Conservation (phyloP, 2,797 vertebrate species). For the Neosilurus mollespiculum region DNA sequence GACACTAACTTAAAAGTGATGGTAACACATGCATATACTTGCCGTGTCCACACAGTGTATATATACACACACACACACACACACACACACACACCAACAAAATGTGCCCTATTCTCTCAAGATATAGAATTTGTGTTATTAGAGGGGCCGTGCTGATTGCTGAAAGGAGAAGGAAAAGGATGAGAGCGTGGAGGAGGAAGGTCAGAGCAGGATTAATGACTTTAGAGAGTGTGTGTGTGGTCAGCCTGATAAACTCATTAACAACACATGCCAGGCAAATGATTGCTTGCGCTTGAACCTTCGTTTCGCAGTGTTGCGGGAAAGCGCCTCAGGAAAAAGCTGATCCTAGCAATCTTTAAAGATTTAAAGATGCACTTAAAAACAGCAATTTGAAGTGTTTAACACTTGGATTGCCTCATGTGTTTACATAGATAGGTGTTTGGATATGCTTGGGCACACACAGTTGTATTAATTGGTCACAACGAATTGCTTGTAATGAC, state of each 20-base stretch:
- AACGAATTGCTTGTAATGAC: too few relatives aligned
- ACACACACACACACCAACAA: slow-evolving; percentile 63
- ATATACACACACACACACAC: slow-evolving; percentile 61
- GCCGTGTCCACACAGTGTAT: not conserved
- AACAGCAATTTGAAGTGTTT: not conserved
- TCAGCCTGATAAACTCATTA: slow-evolving; percentile 55
- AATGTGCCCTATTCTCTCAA: slow-evolving; percentile 34
- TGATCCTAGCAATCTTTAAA: slow-evolving; percentile 50
- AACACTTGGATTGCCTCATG: not conserved
- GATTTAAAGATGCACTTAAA: not conserved
- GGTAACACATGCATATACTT: too few relatives aligned
- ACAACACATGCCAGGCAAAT: slow-evolving; percentile 41
- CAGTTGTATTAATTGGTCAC: too few relatives aligned
- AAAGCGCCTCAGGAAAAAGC: slow-evolving; percentile 51
- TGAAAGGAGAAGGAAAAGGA: slow-evolving; percentile 9
- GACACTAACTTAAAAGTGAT: not conserved
- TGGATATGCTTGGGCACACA: not conserved
- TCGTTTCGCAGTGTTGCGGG: slow-evolving; percentile 47
- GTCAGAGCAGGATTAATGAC: slow-evolving; percentile 48
- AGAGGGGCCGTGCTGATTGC: slow-evolving; percentile 25
- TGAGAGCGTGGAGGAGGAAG: slow-evolving; percentile 47
- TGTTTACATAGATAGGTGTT: not conserved
- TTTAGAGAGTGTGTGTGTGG: slow-evolving; percentile 43
- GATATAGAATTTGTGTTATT: slow-evolving; percentile 36
- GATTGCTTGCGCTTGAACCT: slow-evolving; percentile 35